Percentiles rank a stretch among this genome's conserved stretches.
These are phyloP conservation scores for Sisyra terminalis DNA, from an alignment of 2,888 invertebrate genomes.

Conservation along the genomic window DNA sequence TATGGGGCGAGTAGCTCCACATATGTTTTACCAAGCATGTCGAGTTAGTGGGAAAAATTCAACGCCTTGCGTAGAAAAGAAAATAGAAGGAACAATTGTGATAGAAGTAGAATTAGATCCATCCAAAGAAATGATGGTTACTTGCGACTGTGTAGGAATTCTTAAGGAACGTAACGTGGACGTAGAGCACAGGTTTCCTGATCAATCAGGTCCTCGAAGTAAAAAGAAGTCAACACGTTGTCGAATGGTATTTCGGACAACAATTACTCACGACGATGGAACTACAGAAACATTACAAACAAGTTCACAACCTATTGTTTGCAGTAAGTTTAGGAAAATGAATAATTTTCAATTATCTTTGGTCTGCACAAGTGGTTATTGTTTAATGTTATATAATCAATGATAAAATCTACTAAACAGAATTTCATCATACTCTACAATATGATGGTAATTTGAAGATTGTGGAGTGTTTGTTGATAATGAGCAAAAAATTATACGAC, in stretches of 20 bases:
- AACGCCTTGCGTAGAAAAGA: conserved; percentile 77
- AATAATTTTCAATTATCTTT: too few relatives aligned
- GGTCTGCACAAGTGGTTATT: too few relatives aligned
- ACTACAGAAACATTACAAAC: conserved; percentile 70
- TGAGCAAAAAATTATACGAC: too few relatives aligned
- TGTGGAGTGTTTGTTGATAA: too few relatives aligned
- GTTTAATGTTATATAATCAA: too few relatives aligned
- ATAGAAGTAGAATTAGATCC: conserved; percentile 87
- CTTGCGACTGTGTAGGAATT: conserved; percentile 95
- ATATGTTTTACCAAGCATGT: conserved; percentile 96
- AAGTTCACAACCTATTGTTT: conserved; percentile 80
- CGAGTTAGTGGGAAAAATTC: conserved; percentile 93
- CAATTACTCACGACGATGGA: conserved; percentile 61
- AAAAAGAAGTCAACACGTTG: conserved; percentile 92
- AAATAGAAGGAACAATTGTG: conserved; percentile 85
- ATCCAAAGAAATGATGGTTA: conserved; percentile 76
- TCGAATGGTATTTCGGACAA: conserved; percentile 85
- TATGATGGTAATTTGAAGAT: too few relatives aligned
- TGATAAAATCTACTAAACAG: too few relatives aligned
- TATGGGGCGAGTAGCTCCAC: conserved; percentile 76
- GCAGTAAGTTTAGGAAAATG: conserved; percentile 65
- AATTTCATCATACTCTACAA: too few relatives aligned
- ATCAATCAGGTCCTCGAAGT: conserved; percentile 57
- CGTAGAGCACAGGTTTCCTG: conserved; percentile 80
- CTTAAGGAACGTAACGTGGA: conserved; percentile 92